Evolutionary conservation across 2,113 vertebrate genomes (phyloP), one percentile per base, ranked within the genome.

Genomic region (Amphiprion percula): DNA sequence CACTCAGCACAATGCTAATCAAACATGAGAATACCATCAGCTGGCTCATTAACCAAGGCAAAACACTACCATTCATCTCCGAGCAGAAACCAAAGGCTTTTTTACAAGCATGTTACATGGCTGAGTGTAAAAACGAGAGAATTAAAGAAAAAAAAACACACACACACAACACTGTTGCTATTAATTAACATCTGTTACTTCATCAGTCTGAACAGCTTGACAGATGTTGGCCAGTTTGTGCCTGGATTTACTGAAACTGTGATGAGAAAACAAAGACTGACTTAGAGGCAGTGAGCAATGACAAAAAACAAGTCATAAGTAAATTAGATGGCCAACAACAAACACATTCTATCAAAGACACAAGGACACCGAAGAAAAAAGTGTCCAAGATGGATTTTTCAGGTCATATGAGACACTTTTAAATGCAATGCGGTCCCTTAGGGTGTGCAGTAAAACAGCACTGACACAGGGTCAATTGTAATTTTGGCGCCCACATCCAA

Each of bases 391-490:
- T 90, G 14, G 88, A 85, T 87, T 82, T 80, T 74, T 89, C 89
- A 89, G 89, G 90, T 94, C 88, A 88, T 73, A 85, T 56, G 81
- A 94, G 87, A 88, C 83, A 72, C 81, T 86, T 88, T 79, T 65
- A 88, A 90, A 94, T 79, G 83, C 80, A 80, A 50, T 4, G 44
- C 54, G 46, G 75, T 89, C 88, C 86, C 85, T 82, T 6, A 74
- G 87, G 88, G 86, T 55, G n/a, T 37, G 17, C 59, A 68, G 66
- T 85, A 81, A 88, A 92, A 88, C 91, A 74, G 79, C 90, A 73
- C 79, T 94, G 93, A 94, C 93, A 93, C 79, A 41, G 91, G 92
- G 94, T 94, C 94, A 95, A 92, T 92, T 93, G 92, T 94, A 93
- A 94, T 95, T 91, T 88, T 79, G 88, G 80, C 15, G 37, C 62